phyloP scores from a whole-genome alignment of 2,888 invertebrate species.

The Meiosimyza platycephala region DNA sequence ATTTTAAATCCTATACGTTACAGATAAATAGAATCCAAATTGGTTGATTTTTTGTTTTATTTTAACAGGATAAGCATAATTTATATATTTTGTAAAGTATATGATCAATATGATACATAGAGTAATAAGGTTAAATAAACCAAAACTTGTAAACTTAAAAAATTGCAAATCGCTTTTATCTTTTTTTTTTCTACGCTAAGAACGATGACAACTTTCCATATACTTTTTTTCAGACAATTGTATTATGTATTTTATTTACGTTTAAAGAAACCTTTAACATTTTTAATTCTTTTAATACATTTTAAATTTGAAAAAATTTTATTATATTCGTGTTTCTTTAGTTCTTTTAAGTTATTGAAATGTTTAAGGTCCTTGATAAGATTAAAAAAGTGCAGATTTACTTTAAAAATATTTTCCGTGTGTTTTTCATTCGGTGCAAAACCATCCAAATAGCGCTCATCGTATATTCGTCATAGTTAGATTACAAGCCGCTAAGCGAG shows the following conservation, averaged over 20 bases:
- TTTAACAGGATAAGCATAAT: slow-evolving; percentile 8
- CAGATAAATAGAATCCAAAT: slow-evolving; percentile 2
- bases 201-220: too few relatives aligned
- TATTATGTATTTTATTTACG: not conserved
- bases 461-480: too few relatives aligned
- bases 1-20: not conserved
- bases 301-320: slow-evolving; percentile 20
- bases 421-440: too few relatives aligned
- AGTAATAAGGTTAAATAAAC: not conserved
- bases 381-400: too few relatives aligned
- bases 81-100: slow-evolving; percentile 13
- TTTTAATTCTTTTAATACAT: not conserved
- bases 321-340: slow-evolving; percentile 11
- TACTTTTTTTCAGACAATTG: too few relatives aligned
- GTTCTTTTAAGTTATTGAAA: not conserved
- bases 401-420: not conserved
- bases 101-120: slow-evolving; percentile 5
- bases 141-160: too few relatives aligned
- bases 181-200: too few relatives aligned
- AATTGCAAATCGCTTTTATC: too few relatives aligned
- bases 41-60: slow-evolving; percentile 10
- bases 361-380: too few relatives aligned
- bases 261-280: not conserved
- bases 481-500: too few relatives aligned
- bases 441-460: too few relatives aligned